phyloP scores from a whole-genome alignment of 2,797 vertebrate species.

The Bufotes viridis region DNA sequence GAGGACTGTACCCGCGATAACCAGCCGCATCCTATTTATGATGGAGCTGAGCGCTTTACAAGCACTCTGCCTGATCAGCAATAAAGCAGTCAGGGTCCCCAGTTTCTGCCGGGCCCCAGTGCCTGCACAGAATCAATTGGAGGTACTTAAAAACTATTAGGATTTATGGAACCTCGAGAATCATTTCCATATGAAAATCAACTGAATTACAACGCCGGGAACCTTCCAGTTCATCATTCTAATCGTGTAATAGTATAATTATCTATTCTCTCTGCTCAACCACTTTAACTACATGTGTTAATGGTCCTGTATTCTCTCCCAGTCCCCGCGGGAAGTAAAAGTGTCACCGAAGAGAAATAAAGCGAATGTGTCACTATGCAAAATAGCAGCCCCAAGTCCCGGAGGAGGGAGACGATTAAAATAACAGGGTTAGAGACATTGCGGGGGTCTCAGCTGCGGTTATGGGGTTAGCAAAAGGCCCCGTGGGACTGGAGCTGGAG shows the following conservation, averaged over 20 bases:
- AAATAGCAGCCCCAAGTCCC: background rate
- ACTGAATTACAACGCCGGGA: background rate
- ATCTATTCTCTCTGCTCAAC: background rate
- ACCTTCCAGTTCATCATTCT: background rate
- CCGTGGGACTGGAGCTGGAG: background rate
- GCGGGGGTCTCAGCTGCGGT: slow-evolving; percentile 6
- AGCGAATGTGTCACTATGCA: background rate
- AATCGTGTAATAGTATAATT: slow-evolving; percentile 23
- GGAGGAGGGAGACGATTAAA: background rate
- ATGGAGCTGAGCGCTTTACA: no score
- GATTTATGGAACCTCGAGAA: no score
- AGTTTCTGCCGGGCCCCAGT: no score
- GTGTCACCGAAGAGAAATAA: background rate
- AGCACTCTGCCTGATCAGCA: no score
- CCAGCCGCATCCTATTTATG: no score
- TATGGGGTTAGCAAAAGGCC: background rate
- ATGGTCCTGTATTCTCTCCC: background rate
- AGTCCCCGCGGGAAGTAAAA: slow-evolving; percentile 1
- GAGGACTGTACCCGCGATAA: no score
- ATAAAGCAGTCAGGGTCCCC: no score
- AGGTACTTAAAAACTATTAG: no score
- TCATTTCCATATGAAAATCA: background rate
- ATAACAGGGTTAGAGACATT: background rate
- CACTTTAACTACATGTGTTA: background rate
- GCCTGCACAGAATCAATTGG: no score